Base-by-base conservation (phyloP, 2,888 invertebrate species). In the Erebia aethiops region DNA sequence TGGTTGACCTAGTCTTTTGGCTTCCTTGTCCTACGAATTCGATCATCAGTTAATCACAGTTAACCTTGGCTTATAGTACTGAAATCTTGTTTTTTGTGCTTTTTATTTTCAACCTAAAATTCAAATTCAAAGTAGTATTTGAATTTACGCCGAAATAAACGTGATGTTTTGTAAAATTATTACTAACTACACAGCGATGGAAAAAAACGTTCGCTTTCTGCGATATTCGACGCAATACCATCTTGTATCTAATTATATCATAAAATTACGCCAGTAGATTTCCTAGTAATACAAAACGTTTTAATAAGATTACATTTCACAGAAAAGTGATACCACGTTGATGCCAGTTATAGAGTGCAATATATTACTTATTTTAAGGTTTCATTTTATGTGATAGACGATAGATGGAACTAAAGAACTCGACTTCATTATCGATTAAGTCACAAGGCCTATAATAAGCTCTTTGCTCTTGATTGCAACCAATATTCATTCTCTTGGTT, bases 181-280 rank as follows among this genome's bases (percentile, higher is more conserved):
- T 57, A 71, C 62, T 26, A 56, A 71, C 62, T 16, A 56, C 65
- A 61, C 43, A 18, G 56, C 26, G 11, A 35, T 62, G 66, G 41
- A 63, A 67, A 63, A 57, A 58, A 67, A 61, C 56, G 41, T 21
- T 62, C 60, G 67, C 67, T 71, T 71, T 71, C 67, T 63, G 61
- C 49, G 18, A 54, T 58, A 49, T 67, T 52, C 41, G 58, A 63
- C 58, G 67, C 41, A 71, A 67, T 63, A 68, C 52, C 63, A 43
- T 68, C 54, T 67, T 26, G 11, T 61, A 18, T 67, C 41, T 57
- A 57, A 67, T 71, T 67, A 71, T 69, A 62, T 63, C 51, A 63
- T 71, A 41, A 14, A 41, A 63, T 71, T 71, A 63, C 57, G 57
- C 67, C 18, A 56, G 49, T 43, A 71, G 63, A 63, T 63, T 71